Evolutionary conservation across 2,113 vertebrate species (phyloP), one percentile per base, ranked within the genome.

Genomic region (Bufo bufo): DNA sequence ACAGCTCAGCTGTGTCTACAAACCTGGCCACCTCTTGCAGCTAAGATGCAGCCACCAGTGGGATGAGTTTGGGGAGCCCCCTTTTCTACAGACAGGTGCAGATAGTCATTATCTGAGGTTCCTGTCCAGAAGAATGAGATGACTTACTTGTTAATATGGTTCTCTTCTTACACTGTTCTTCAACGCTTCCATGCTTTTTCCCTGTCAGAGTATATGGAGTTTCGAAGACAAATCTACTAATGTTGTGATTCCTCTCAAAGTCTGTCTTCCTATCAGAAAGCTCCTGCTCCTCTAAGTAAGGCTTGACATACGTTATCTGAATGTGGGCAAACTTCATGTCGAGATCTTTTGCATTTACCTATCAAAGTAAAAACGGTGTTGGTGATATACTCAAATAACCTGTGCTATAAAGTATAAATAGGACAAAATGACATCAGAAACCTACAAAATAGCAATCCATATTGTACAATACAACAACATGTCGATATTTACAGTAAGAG

Each of bases 281-380:
- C 85, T 99, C 98, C 91, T 98, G 99, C 59, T 99, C 98, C 72
- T 99, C 98, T 56, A 99, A 98, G 91, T 97, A 97, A 0, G 98
- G 95, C 91, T 98, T 99, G 90, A 99, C 97, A 0, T 97, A 99
- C 0, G 98, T 99, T 90, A 99, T 97, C 95, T 99, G 98, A 89
- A 99, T 94, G 86, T 98, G 94, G 84, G 98, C 98, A 14, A 96
- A 97, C 92, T 97, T 98, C 4, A 95, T 91, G 90, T 99, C 98
- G 89, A 99, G 95, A 1, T 98, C 97, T 93, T 98, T 99, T 90
- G 95, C 69, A 69, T 96, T 98, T 6, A 99, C 98, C 98, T 99
- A 90, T 2, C 23, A 88, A 89, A 77, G 71, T 9, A 59, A 45
- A 54, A 47, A 82, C 7, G 10, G 10, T 4, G 9, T 77, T 54